phyloP scores from a whole-genome alignment of 2,888 invertebrate species.

The Erynnis tages region DNA sequence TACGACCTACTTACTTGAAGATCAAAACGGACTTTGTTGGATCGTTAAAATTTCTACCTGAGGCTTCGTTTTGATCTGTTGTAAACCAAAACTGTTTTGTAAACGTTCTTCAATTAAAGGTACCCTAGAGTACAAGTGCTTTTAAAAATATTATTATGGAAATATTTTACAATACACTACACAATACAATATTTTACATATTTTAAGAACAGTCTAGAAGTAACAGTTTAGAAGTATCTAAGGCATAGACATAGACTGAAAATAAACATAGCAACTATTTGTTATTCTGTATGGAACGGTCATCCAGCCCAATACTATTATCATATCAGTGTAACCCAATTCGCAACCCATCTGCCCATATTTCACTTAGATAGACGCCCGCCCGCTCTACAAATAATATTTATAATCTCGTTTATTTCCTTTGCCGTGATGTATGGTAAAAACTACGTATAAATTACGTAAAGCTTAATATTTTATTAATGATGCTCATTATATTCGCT shows the following conservation, averaged over 20 bases:
- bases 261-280: not conserved
- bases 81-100: no score
- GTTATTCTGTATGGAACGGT: not conserved
- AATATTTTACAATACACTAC: no score
- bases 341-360: slow-evolving; percentile 67
- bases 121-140: no score
- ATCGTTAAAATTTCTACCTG: slow-evolving; percentile 8
- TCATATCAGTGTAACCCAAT: slow-evolving; percentile 74
- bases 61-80: not conserved
- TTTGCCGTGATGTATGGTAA: no score
- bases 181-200: no score
- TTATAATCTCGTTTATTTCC: slow-evolving; percentile 15
- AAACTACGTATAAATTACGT: no score
- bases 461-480: no score
- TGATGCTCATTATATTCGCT: no score
- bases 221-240: no score
- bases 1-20: slow-evolving; percentile 1
- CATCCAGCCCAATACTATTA: slow-evolving; percentile 36
- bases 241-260: not conserved
- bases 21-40: not conserved
- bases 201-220: no score
- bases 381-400: slow-evolving; percentile 24
- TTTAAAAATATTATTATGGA: no score
- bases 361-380: slow-evolving; percentile 44
- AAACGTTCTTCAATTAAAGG: no score